Base-by-base conservation (phyloP, 2,113 vertebrate species). In the Notarius lentiginosus region DNA sequence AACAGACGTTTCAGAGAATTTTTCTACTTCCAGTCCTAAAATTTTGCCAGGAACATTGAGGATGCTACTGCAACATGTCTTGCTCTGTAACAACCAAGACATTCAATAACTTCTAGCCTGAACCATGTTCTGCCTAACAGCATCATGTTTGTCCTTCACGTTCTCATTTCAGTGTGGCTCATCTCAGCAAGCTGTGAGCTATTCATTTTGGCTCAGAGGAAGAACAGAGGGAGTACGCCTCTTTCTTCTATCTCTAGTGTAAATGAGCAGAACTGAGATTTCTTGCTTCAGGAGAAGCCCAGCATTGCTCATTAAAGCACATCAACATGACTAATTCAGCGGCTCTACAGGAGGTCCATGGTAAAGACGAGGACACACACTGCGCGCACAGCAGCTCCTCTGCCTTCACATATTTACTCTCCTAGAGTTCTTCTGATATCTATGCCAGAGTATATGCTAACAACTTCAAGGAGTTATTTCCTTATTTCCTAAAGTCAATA, bases 241-340 rank as follows among this genome's bases (percentile, higher is more conserved):
- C 65, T 82, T 86, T 82, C 79, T 34, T 73, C 79, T 27, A 41
- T 79, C 15, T 83, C 75, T 79, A 27, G 82, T 79, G 56, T 41
- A 72, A 76, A 82, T 53, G 76, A 65, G 83, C 76, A 41, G 49
- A 72, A 51, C 11, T 53, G 63, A 84, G 65, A 77, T n/a, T 76
- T 86, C 91, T 87, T 90, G 90, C 86, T 90, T 86, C 88, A 88
- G 80, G 75, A 79, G 83, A 92, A 79, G 91, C 91, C 91, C 87
- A 89, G 92, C 91, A 76, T 0, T 63, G 91, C 93, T 95, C 92
- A 94, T 94, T 94, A 94, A 91, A 93, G 88, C 87, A 84, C 83
- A 86, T 88, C 87, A 65, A 86, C 83, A 91, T 94, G 93, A 95
- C 94, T 94, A 92, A 95, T 94, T 94, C 87, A 92, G 93, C 92